Conservation (phyloP, 2,888 invertebrate genomes). For the Drosophila percnosoma region DNA sequence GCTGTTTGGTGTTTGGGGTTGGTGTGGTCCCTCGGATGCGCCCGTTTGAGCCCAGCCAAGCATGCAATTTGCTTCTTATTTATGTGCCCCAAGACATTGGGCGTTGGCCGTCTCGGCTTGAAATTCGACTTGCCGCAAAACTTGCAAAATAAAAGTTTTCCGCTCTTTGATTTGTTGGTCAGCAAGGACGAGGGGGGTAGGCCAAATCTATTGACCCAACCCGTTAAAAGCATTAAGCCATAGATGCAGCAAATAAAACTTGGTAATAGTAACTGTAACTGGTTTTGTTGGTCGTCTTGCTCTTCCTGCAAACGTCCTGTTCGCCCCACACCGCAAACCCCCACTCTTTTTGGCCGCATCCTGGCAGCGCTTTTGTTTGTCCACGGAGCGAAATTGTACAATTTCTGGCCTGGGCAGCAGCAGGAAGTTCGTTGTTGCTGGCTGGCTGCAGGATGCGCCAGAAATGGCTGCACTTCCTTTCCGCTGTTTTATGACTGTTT, state of each 20-base stretch:
- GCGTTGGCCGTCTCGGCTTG: constrained; percentile 36
- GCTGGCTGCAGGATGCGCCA: constrained; percentile 68
- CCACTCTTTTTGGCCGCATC: constrained; percentile 43
- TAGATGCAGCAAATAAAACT: constrained; percentile 56
- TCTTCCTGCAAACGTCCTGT: constrained; percentile 31
- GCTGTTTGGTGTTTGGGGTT: background rate
- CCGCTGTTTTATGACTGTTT: constrained; percentile 49
- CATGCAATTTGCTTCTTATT: constrained; percentile 76
- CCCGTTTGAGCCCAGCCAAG: constrained; percentile 48
- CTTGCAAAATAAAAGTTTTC: constrained; percentile 77
- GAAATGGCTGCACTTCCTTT: constrained; percentile 74
- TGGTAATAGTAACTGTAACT: constrained; percentile 33
- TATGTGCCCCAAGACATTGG: constrained; percentile 64
- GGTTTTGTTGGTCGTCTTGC: constrained; percentile 27
- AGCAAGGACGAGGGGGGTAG: background rate
- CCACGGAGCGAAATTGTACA: constrained; percentile 67
- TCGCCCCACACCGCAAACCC: background rate
- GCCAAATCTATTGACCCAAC: constrained; percentile 66
- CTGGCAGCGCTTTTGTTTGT: constrained; percentile 70
- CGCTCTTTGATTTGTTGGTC: constrained; percentile 77
- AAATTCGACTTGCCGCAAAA: constrained; percentile 56
- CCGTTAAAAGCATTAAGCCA: constrained; percentile 58
- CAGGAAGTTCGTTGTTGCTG: constrained; percentile 60
- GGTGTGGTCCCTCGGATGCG: constrained; percentile 30
- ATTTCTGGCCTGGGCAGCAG: constrained; percentile 57